phyloP scores from a whole-genome alignment of 2,797 vertebrate species.

The Sebastes trivittatus region DNA sequence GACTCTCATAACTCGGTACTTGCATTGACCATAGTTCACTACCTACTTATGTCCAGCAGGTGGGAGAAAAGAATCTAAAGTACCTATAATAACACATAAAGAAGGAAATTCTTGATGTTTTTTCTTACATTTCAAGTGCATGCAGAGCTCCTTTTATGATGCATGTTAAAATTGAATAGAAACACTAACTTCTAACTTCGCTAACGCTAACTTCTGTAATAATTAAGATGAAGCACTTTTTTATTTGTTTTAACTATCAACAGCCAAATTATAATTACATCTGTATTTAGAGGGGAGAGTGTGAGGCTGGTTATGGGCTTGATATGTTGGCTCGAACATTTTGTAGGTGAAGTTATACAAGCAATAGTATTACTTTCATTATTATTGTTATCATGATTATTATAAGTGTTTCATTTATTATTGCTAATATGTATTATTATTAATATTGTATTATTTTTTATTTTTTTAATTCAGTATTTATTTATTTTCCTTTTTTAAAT shows the following conservation, averaged over 20 bases:
- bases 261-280: not conserved
- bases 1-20: not conserved
- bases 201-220: not conserved
- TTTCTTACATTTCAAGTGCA: not conserved
- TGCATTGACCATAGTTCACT: not conserved
- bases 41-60: slow-evolving; percentile 43
- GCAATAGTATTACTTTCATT: no score
- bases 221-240: not conserved
- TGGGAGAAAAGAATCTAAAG: slow-evolving; percentile 35
- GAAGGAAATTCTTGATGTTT: not conserved
- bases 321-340: no score
- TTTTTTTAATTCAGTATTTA: not conserved
- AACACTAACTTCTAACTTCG: not conserved
- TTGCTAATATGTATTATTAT: no score
- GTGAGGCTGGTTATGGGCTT: no score
- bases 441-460: not conserved
- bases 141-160: not conserved
- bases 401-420: no score
- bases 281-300: not conserved
- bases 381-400: no score
- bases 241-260: not conserved
- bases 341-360: no score
- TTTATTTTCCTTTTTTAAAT: no score
- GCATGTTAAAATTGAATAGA: not conserved
- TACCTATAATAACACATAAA: not conserved